These are phyloP conservation scores for Anthophora plumipes DNA, from an alignment of 2,888 invertebrate genomes.

Conservation along the genomic window DNA sequence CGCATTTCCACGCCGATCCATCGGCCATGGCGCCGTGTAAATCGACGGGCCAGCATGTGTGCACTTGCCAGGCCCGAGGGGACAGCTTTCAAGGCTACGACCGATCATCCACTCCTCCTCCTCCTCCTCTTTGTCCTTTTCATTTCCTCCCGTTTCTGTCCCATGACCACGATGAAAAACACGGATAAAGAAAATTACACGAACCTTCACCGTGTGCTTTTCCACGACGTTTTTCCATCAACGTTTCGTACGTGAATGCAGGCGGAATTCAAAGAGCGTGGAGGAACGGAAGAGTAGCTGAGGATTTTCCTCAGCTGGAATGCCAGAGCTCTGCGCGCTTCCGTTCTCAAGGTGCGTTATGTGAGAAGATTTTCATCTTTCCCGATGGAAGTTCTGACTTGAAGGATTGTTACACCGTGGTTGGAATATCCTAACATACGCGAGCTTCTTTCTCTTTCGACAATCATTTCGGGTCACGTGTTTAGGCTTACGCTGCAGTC, in stretches of 20 bases:
- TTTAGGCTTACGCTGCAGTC: too few species aligned
- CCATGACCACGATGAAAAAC: background rate
- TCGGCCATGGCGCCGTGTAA: constrained; percentile 69
- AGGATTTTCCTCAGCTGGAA: background rate
- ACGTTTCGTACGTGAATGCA: background rate
- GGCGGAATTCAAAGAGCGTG: background rate
- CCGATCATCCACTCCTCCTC: constrained; percentile 59
- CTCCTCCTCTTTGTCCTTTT: background rate
- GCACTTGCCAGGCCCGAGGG: constrained; percentile 63
- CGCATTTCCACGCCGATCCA: constrained; percentile 68
- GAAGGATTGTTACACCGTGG: too few species aligned
- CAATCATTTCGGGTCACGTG: too few species aligned
- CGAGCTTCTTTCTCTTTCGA: too few species aligned
- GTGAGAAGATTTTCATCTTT: constrained; percentile 20
- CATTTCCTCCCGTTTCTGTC: background rate
- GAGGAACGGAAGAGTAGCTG: background rate
- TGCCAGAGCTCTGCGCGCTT: background rate
- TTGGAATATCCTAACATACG: too few species aligned
- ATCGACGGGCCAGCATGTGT: constrained; percentile 66
- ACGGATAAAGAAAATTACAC: background rate
- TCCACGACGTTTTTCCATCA: background rate
- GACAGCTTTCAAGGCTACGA: constrained; percentile 72
- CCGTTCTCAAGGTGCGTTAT: constrained; percentile 9
- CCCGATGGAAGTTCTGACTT: background rate
- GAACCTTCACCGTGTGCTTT: background rate